phyloP scores from a whole-genome alignment of 2,113 vertebrate genomes.

The Vidua chalybeata region DNA sequence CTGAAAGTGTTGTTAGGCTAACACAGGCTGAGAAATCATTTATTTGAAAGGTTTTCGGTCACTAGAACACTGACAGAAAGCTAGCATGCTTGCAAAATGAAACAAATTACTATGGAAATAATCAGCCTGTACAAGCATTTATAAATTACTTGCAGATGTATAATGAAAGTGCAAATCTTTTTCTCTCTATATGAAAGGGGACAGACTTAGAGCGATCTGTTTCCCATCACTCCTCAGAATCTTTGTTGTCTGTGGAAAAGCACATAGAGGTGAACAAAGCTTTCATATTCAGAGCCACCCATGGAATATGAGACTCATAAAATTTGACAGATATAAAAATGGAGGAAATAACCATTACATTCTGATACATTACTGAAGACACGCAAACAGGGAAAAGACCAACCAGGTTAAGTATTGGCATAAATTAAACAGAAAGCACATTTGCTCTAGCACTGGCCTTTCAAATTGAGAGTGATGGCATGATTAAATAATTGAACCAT shows the following conservation, averaged over 20 bases:
- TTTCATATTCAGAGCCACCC: not conserved
- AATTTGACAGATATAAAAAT: constrained; percentile 34
- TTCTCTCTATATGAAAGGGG: not conserved
- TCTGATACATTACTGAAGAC: constrained; percentile 1
- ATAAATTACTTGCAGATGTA: not conserved
- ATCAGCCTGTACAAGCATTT: not conserved
- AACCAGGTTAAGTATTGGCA: constrained; percentile 51
- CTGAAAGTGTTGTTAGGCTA: not conserved
- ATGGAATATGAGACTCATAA: not conserved
- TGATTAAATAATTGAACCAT: constrained; percentile 52
- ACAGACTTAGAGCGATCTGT: not conserved
- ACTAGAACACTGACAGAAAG: not conserved
- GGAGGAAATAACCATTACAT: constrained; percentile 18
- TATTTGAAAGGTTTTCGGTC: not conserved
- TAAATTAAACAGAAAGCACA: constrained; percentile 65
- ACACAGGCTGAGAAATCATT: not conserved
- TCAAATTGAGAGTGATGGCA: constrained; percentile 35
- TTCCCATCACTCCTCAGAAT: not conserved
- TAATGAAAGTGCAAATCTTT: not conserved
- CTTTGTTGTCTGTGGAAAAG: not conserved
- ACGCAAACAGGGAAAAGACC: constrained; percentile 16
- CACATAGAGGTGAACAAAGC: not conserved
- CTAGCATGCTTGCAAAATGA: not conserved
- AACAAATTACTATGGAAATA: not conserved
- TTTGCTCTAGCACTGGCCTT: constrained; percentile 36